Evolutionary conservation across 2,888 invertebrate genomes (phyloP).

Genomic region (Drosophila buzzatii): DNA sequence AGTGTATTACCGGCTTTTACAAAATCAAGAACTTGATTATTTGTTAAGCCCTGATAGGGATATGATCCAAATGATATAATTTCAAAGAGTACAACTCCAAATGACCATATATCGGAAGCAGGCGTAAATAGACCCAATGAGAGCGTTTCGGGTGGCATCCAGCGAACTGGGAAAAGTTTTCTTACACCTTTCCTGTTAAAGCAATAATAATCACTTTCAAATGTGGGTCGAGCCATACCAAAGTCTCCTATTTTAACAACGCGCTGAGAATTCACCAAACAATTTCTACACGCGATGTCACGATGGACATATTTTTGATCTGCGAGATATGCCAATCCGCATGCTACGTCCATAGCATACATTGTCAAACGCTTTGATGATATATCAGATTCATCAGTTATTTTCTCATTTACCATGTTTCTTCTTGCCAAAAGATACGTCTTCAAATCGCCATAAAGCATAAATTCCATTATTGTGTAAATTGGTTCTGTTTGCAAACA

Average conservation of each 20-base stretch:
- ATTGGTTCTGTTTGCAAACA: constrained; percentile 95
- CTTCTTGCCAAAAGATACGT: constrained; percentile 94
- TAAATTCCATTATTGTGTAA: constrained; percentile 96
- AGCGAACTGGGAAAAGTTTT: constrained; percentile 90
- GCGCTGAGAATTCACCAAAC: constrained; percentile 90
- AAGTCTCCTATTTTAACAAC: constrained; percentile 93
- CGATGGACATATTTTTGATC: constrained; percentile 95
- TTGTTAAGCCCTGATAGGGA: constrained; percentile 95
- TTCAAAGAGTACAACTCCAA: constrained; percentile 94
- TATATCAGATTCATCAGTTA: constrained; percentile 89
- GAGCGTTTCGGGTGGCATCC: constrained; percentile 97
- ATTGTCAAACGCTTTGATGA: constrained; percentile 92
- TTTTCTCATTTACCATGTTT: constrained; percentile 90
- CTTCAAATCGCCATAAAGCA: constrained; percentile 96
- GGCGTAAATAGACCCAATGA: constrained; percentile 93
- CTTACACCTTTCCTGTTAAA: constrained; percentile 93
- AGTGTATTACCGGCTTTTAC: constrained; percentile 92
- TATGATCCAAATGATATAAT: constrained; percentile 96
- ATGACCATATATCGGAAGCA: constrained; percentile 96
- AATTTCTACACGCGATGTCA: constrained; percentile 93
- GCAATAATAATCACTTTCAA: constrained; percentile 95
- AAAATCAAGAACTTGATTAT: constrained; percentile 92
- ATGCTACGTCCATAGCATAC: constrained; percentile 95
- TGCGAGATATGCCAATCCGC: constrained; percentile 93
- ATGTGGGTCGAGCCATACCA: constrained; percentile 95